Percentiles rank a stretch among this genome's conserved stretches.
Conservation (phyloP, 2,888 invertebrate species). For the Drosophila kokeensis region DNA sequence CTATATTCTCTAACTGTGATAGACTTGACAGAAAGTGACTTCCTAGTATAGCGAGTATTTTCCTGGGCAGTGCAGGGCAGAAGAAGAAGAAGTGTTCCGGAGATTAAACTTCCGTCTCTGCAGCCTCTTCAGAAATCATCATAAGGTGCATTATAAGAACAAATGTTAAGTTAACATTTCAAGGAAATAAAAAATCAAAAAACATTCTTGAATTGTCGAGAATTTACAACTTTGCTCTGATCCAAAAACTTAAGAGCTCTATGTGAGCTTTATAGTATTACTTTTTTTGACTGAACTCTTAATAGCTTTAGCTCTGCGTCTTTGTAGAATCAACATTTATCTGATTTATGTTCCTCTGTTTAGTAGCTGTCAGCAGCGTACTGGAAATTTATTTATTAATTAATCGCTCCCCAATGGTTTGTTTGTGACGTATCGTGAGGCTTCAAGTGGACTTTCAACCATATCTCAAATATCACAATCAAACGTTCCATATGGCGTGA, state of each 20-base stretch:
- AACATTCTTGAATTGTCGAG: not conserved
- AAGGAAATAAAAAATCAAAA: not conserved
- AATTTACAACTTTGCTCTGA: not conserved
- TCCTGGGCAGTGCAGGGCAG: too few species aligned
- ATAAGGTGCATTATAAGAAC: not conserved
- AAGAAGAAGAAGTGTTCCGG: too few species aligned
- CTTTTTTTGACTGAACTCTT: slow-evolving; percentile 8
- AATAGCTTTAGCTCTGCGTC: slow-evolving; percentile 26
- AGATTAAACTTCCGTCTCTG: too few species aligned
- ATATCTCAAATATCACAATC: slow-evolving; percentile 29
- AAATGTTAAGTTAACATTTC: not conserved
- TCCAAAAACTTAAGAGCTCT: not conserved
- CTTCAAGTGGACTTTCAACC: slow-evolving; percentile 17
- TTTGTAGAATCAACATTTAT: slow-evolving; percentile 56
- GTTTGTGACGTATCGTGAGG: not conserved
- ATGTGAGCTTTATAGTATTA: not conserved
- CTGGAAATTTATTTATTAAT: slow-evolving; percentile 62
- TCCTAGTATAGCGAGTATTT: too few species aligned
- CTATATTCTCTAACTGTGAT: not conserved
- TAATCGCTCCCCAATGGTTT: slow-evolving; percentile 32
- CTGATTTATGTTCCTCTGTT: slow-evolving; percentile 37
- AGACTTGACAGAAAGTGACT: too few species aligned
- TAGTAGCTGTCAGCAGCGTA: slow-evolving; percentile 31
- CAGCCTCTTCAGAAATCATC: not conserved
- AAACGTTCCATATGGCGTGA: slow-evolving; percentile 40